Conservation (phyloP, 2,888 invertebrate genomes). For the Hartigia nigra region DNA sequence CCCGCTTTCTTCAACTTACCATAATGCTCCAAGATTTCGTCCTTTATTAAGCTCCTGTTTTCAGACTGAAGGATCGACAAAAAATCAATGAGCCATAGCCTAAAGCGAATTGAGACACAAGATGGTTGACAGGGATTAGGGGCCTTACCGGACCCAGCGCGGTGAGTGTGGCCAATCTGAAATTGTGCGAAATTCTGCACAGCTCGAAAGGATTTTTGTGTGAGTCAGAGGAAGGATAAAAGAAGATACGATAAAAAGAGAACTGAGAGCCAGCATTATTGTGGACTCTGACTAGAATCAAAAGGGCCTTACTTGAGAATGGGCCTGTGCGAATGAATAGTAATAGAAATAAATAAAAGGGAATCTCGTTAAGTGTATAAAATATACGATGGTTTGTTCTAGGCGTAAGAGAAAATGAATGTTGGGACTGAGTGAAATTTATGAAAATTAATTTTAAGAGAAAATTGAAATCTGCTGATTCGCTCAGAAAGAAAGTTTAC, state of each 20-base stretch:
- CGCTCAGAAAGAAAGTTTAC: not conserved
- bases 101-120: conserved; percentile 51
- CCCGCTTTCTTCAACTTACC: not conserved
- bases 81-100: conserved; percentile 48
- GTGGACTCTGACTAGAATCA: not conserved
- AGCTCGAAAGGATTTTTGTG: not conserved
- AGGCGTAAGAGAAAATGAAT: not conserved
- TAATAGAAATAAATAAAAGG: not conserved
- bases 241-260: not conserved
- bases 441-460: not conserved
- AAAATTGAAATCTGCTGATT: not conserved
- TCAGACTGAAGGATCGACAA: conserved; percentile 29
- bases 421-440: not conserved
- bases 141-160: conserved; percentile 12
- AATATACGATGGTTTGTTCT: not conserved
- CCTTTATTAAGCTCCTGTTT: not conserved
- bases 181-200: conserved; percentile 39
- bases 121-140: conserved; percentile 37
- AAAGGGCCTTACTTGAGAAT: not conserved
- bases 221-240: not conserved
- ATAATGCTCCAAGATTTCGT: not conserved
- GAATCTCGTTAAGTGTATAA: not conserved
- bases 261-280: not conserved
- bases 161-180: conserved; percentile 47
- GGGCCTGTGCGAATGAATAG: not conserved